phyloP scores from a whole-genome alignment of 2,113 vertebrate genomes.

The Syngnathus typhle region DNA sequence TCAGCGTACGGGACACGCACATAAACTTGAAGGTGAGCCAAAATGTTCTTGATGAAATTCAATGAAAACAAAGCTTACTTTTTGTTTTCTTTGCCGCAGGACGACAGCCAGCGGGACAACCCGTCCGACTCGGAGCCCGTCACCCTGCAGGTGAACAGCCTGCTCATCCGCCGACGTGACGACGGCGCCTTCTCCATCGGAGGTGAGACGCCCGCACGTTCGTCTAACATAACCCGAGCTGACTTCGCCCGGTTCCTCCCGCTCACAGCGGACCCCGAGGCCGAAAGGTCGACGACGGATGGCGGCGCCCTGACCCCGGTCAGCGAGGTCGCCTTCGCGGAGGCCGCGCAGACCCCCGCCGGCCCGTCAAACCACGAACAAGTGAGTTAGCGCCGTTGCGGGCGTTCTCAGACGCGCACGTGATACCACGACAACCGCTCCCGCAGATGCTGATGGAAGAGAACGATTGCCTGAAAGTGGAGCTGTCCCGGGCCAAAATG shows the following conservation, averaged over 20 bases:
- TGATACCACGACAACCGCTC: background rate
- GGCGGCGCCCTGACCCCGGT: constrained; percentile 35
- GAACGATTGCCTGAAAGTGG: constrained; percentile 90
- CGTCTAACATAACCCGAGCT: background rate
- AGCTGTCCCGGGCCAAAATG: constrained; percentile 90
- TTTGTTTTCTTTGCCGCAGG: constrained; percentile 62
- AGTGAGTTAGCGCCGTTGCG: constrained; percentile 62
- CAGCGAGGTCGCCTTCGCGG: constrained; percentile 44
- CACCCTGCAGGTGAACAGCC: constrained; percentile 80
- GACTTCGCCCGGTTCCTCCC: background rate
- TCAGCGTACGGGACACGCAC: constrained; percentile 83
- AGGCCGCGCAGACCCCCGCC: constrained; percentile 76
- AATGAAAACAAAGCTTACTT: background rate
- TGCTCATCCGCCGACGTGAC: constrained; percentile 83
- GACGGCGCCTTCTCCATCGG: constrained; percentile 89
- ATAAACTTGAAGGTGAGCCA: constrained; percentile 83
- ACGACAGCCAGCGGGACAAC: constrained; percentile 80
- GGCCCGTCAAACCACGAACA: constrained; percentile 67
- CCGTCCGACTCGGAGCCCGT: constrained; percentile 69
- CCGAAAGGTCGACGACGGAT: constrained; percentile 43
- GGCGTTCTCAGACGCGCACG: background rate
- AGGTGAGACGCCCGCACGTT: constrained; percentile 66
- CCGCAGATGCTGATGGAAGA: constrained; percentile 82
- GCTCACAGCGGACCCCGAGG: constrained; percentile 43
- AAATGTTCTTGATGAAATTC: too few relatives aligned